phyloP scores from a whole-genome alignment of 2,888 invertebrate genomes.

The Drosophila pseudotakahashii region DNA sequence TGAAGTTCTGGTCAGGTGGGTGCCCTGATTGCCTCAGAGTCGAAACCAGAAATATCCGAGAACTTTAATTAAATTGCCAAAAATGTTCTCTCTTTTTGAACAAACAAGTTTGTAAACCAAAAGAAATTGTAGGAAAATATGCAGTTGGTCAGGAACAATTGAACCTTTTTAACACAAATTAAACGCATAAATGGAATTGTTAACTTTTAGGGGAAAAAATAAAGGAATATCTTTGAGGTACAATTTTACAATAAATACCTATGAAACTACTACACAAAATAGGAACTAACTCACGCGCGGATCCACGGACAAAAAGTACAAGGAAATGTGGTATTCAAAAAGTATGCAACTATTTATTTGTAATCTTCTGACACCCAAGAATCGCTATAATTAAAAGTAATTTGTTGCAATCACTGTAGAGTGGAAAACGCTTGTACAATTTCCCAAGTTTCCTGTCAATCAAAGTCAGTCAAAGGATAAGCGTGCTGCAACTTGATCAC shows the following conservation, averaged over 20 bases:
- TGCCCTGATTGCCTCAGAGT: constrained; percentile 7
- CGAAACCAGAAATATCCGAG: constrained; percentile 15
- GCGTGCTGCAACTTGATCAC: constrained; percentile 22
- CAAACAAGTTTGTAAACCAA: not conserved
- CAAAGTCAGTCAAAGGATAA: constrained; percentile 20
- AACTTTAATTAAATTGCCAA: constrained; percentile 31
- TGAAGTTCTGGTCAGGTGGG: constrained; percentile 10
- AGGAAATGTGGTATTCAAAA: no score
- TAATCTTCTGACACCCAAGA: not conserved
- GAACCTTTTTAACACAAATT: no score
- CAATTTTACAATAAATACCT: no score
- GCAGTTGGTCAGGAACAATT: not conserved
- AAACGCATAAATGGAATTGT: not conserved
- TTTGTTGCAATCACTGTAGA: not conserved
- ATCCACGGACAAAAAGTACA: no score
- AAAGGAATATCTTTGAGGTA: no score
- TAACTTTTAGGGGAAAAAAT: not conserved
- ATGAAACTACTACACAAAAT: no score
- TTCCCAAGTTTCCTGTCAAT: constrained; percentile 7
- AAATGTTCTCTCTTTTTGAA: not conserved
- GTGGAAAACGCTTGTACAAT: constrained; percentile 1
- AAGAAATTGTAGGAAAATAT: constrained; percentile 11
- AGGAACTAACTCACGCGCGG: no score
- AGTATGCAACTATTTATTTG: not conserved
- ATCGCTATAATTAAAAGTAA: not conserved